A percentile compares a stretch with the other conserved stretches of the same genome.
Conservation (phyloP, 2,113 vertebrate species). For the Oceanites oceanicus region DNA sequence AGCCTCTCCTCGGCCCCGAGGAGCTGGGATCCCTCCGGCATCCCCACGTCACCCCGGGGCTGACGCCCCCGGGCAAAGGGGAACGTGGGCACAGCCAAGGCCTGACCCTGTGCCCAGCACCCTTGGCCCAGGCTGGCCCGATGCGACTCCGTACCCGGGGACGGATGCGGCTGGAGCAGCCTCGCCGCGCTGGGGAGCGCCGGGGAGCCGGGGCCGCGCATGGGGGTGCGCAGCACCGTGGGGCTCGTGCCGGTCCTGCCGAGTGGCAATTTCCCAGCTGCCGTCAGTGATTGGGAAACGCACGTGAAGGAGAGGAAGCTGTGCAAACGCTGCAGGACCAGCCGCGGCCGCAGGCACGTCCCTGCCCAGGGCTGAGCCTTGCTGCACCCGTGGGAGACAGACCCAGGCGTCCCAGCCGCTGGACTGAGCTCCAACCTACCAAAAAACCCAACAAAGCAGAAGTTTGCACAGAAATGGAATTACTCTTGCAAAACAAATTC, state of each 20-base stretch:
- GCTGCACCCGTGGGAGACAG: not conserved
- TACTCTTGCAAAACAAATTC: not conserved
- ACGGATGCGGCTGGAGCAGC: accelerated
- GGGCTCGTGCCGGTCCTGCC: accelerated
- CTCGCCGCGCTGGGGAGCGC: accelerated
- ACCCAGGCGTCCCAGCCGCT: too few species aligned
- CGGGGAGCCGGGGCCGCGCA: accelerated
- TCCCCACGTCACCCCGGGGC: not conserved
- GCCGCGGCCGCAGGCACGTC: accelerated
- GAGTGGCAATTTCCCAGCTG: not conserved
- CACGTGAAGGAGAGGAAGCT: not conserved
- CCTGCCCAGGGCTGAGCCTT: not conserved
- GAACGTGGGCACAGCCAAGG: too few species aligned
- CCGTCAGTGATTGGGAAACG: accelerated
- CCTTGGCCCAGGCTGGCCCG: not conserved
- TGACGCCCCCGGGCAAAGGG: not conserved
- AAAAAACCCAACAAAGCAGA: not conserved
- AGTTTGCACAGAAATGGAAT: not conserved
- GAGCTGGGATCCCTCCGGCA: not conserved
- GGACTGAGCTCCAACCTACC: not conserved
- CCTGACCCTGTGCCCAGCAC: not conserved
- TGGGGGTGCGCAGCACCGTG: accelerated
- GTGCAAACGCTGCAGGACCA: not conserved
- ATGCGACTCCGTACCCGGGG: not conserved
- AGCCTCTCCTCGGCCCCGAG: not conserved